Conservation (phyloP, 1,140 invertebrate species). For the Oreohelix idahoensis region DNA sequence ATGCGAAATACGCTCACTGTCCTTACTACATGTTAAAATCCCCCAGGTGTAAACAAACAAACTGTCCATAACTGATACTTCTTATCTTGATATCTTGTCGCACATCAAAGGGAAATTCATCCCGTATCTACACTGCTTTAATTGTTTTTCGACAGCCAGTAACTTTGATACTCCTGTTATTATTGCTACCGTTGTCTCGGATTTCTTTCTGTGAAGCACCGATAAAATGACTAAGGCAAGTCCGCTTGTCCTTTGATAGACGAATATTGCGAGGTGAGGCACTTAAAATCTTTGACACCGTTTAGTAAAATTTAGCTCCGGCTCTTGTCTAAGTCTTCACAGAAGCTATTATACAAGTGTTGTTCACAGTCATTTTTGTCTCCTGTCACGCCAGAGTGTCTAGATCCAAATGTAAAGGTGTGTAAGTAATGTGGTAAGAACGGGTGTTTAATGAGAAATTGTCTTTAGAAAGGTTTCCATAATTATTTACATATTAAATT, state of each 20-base stretch:
- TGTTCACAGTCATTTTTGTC: no score
- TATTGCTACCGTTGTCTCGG: background rate
- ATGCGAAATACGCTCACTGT: background rate
- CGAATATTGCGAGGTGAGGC: background rate
- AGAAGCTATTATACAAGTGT: no score
- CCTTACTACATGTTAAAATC: background rate
- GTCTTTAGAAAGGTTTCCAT: no score
- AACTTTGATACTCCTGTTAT: background rate
- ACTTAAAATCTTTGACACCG: no score
- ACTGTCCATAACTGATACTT: background rate
- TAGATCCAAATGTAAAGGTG: no score
- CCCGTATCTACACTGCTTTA: background rate
- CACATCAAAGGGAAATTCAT: background rate
- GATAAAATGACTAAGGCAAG: background rate
- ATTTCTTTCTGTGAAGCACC: background rate
- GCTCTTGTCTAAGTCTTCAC: no score
- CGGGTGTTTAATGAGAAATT: no score
- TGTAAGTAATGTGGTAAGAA: no score
- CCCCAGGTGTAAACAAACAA: background rate
- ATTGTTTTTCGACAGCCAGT: background rate
- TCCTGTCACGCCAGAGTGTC: no score
- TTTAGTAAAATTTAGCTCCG: no score
- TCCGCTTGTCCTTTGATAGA: background rate
- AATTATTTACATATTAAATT: no score
- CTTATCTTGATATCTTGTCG: background rate